Base-by-base conservation (phyloP, 1,140 invertebrate genomes). In the Heliconius hewitsoni region DNA sequence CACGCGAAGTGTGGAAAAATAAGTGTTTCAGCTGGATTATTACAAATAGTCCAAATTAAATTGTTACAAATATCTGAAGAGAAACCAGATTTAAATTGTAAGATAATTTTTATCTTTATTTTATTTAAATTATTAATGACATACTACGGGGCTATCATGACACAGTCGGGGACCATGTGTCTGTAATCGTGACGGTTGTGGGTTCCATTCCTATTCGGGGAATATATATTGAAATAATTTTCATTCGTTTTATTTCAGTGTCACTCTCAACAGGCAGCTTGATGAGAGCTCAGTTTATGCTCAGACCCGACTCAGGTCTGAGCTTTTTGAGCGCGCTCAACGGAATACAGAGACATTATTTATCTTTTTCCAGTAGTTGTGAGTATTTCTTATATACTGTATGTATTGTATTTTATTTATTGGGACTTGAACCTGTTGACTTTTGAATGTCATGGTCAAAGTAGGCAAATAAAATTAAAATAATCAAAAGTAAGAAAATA, bases 301-400 rank as follows among this genome's bases (percentile, higher is more conserved):
- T 87, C 13, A 84, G 83, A 11, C 55, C 46, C 1, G 71, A 66
- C 13, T 1, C 73, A 0, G 83, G 73, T 0, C 79, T 74, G 6
- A 78, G 73, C 30, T 46, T 71, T 1, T 78, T 92, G 39, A 84
- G 77, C 3, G 80, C 80, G 0, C 82, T 83, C n/a, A 85, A 83
- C 50, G 71, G 30, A 1, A 74, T 83, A 9, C 90, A 91, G 60
- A 55, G 89, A 19, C 91, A 92, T 73, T 91, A 91, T 50, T 72
- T 92, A 2, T 76, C 87, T 8, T 42, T 85, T 1, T n/a, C 37
- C 1, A 86, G 84, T n/a, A 80, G 27, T 76, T 86, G 90, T 92
- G 18, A 83, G 85, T 84, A 74, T 23, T 23, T 34, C 50, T 16
- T 76, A 16, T 16, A 16, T 46, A 46, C 16, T 71, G 23, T 70